Evolutionary conservation across 2,888 invertebrate genomes (phyloP), one percentile per base, ranked within the genome.

Genomic region (Creontiades dilutus): DNA sequence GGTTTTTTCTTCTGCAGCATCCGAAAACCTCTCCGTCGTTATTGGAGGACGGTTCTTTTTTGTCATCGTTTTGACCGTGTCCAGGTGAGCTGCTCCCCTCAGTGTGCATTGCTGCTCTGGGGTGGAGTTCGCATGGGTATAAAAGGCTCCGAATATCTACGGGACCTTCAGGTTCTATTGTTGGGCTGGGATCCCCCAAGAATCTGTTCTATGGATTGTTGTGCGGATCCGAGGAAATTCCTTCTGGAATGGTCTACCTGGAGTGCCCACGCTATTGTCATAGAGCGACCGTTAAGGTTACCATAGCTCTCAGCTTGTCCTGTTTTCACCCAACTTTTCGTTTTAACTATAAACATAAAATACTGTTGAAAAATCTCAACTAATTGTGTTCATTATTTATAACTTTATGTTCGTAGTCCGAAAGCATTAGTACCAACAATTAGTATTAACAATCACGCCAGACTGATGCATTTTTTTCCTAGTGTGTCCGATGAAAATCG

Each of bases 1-100:
- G 9, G 2, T 68, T 52, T 68, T 27, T 61, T 61, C 9, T 23
- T 23, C 12, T 23, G 23, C 23, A 12, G 68, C 68, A 68, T 68
- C 68, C 19, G 23, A 68, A 68, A 52, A 68, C 13, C 23, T 68
- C 23, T 68, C 68, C 7, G 27, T 68, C 23, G n/a, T 68, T 68
- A 23, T 23, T n/a, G 57, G n/a, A 16, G 68, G 68, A 68, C 19
- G 47, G 23, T 14, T 23, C 11, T 82, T 82, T 82, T 82, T 82
- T 82, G 82, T 52, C 52, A 27, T 5, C 12, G 9, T n/a, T 52
- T 14, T 82, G 81, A 47, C 82, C 82, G 82, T 82, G 47, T 82
- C 82, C 52, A 82, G 48, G 47, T 82, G 82, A 48, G 52, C n/a
- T 52, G 37, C 28, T 23, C 47, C 48, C 52, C 82, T 27, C 27